Evolutionary conservation across 2,797 vertebrate species (phyloP).

Genomic region (Peromyscus attwateri): DNA sequence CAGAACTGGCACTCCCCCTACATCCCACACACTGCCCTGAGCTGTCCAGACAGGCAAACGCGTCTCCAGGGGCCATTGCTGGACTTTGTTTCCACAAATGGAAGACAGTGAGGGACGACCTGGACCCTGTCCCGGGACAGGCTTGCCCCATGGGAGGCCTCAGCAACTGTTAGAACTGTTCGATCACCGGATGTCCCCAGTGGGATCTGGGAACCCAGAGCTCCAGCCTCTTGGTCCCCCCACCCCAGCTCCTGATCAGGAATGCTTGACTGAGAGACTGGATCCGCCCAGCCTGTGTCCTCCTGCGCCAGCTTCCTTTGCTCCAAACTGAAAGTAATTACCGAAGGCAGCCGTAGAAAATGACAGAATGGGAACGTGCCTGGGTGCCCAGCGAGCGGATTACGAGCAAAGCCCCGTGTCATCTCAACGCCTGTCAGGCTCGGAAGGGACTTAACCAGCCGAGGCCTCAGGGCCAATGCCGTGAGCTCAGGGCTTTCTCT

Average conservation of each 20-base stretch:
- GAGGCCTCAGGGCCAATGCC: neutral
- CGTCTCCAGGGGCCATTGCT: neutral
- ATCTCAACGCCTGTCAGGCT: neutral
- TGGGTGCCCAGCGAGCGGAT: neutral
- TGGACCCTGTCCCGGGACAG: neutral
- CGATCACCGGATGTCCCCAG: neutral
- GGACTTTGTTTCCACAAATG: no score
- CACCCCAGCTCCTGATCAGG: neutral
- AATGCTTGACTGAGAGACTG: neutral
- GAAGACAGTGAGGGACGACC: neutral
- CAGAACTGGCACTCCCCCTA: neutral
- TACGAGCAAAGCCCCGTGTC: neutral
- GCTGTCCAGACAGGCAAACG: neutral
- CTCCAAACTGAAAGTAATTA: neutral
- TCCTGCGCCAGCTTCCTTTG: neutral
- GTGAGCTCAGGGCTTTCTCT: neutral
- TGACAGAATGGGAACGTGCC: neutral
- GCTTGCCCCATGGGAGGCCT: neutral
- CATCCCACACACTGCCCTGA: neutral
- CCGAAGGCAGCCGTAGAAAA: slow-evolving; percentile 19
- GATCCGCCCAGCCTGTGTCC: neutral
- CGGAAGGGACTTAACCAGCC: neutral
- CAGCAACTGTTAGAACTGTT: neutral
- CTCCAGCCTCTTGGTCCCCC: neutral
- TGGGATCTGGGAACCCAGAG: neutral